phyloP scores from a whole-genome alignment of 2,797 vertebrate genomes.

The Lithobates sylvaticus region DNA sequence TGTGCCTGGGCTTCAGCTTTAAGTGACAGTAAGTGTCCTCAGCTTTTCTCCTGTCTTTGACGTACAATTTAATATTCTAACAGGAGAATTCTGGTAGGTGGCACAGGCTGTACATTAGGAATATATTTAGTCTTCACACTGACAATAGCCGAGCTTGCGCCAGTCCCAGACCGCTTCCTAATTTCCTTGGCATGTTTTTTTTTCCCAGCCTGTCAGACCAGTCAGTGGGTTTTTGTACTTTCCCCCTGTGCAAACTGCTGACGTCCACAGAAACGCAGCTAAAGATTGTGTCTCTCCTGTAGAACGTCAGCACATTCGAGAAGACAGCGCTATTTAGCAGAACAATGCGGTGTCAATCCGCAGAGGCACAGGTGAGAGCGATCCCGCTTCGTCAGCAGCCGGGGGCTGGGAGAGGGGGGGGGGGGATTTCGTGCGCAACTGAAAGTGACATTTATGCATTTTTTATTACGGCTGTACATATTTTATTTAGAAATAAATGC shows the following conservation, averaged over 20 bases:
- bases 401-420: background rate
- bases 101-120: no score
- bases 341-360: conserved; percentile 19
- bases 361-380: conserved; percentile 1
- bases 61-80: no score
- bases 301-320: background rate
- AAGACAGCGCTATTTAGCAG: conserved; percentile 10
- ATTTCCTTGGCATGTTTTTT: background rate
- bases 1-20: no score
- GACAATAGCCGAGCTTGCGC: background rate
- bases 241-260: conserved; percentile 20
- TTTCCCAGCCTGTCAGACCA: background rate
- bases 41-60: no score
- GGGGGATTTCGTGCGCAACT: background rate
- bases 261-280: conserved; percentile 20
- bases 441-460: conserved; percentile 27
- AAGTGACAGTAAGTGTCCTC: no score
- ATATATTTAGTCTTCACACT: no score
- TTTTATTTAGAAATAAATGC: conserved; percentile 27
- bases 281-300: background rate
- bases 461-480: conserved; percentile 26
- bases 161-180: background rate
- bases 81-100: no score
- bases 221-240: conserved; percentile 9
- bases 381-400: conserved; percentile 27